Evolutionary conservation across 1,140 invertebrate genomes (phyloP).

Genomic region (Platyura marginata): DNA sequence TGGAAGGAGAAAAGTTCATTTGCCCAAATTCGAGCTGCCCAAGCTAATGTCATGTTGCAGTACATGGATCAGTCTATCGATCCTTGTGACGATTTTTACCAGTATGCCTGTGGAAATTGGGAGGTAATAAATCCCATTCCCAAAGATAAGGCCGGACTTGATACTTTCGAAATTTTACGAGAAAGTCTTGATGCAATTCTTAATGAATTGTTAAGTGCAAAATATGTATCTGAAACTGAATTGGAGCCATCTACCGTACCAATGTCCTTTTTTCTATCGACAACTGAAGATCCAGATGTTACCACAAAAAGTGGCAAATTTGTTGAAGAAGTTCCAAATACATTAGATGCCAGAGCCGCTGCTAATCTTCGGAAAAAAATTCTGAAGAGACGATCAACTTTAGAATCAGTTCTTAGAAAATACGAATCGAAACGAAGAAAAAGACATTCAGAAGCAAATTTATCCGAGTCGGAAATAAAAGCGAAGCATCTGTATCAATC

Average conservation of each 20-base stretch:
- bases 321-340: not conserved
- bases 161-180: slow-evolving; percentile 64
- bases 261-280: not conserved
- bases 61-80: slow-evolving; percentile 60
- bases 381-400: not conserved
- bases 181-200: slow-evolving; percentile 53
- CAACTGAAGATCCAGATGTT: not conserved
- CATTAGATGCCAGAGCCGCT: not conserved
- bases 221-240: slow-evolving; percentile 9
- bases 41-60: slow-evolving; percentile 45
- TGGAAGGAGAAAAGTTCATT: slow-evolving; percentile 29
- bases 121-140: slow-evolving; percentile 65
- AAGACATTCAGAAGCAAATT: not conserved
- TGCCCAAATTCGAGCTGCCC: slow-evolving; percentile 30
- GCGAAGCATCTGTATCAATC: slow-evolving; percentile 65
- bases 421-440: not conserved
- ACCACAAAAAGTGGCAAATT: slow-evolving; percentile 5
- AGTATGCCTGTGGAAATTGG: slow-evolving; percentile 82
- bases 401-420: not conserved
- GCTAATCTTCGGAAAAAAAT: not conserved
- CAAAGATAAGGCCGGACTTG: slow-evolving; percentile 59
- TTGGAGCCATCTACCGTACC: not conserved
- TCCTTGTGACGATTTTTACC: slow-evolving; percentile 84
- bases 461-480: slow-evolving; percentile 35
- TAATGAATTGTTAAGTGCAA: slow-evolving; percentile 43